Evolutionary conservation across 2,888 invertebrate species (phyloP).

Genomic region (Glaucopsyche alexis): DNA sequence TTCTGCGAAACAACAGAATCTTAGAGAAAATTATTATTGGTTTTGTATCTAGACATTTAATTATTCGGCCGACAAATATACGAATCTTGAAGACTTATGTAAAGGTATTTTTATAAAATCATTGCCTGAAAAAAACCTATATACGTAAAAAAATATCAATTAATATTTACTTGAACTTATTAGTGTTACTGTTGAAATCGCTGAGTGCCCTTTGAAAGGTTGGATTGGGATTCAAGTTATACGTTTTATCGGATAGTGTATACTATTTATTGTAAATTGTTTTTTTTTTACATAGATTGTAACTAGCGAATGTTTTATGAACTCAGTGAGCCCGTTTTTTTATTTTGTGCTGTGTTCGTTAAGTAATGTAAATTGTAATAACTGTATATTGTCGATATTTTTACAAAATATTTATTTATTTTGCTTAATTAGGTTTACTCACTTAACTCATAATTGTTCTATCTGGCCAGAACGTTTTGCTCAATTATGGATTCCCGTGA

Average conservation of each 20-base stretch:
- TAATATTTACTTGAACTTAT: slow-evolving; percentile 71
- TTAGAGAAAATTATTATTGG: slow-evolving; percentile 4
- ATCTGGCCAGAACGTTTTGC: slow-evolving; percentile 77
- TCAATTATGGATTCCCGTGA: slow-evolving; percentile 55
- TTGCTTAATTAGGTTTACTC: slow-evolving; percentile 68
- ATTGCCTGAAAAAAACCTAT: slow-evolving; percentile 75
- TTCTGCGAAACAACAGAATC: background rate
- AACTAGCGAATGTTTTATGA: slow-evolving; percentile 70
- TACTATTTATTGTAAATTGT: slow-evolving; percentile 74
- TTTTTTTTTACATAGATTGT: slow-evolving; percentile 67
- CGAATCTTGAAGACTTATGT: slow-evolving; percentile 49
- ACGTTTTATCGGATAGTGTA: slow-evolving; percentile 73
- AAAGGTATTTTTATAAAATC: slow-evolving; percentile 78
- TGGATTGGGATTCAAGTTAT: slow-evolving; percentile 73
- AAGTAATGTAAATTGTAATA: slow-evolving; percentile 78
- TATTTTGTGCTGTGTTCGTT: slow-evolving; percentile 78
- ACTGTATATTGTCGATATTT: slow-evolving; percentile 75
- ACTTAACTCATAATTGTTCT: slow-evolving; percentile 47
- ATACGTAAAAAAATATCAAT: slow-evolving; percentile 75
- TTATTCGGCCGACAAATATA: slow-evolving; percentile 46
- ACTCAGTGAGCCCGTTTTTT: slow-evolving; percentile 67
- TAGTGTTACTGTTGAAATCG: slow-evolving; percentile 61
- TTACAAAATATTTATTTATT: slow-evolving; percentile 78
- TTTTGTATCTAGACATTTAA: slow-evolving; percentile 42
- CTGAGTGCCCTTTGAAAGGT: slow-evolving; percentile 51